phyloP scores from a whole-genome alignment of 2,888 invertebrate genomes.

The Patella pellucida region DNA sequence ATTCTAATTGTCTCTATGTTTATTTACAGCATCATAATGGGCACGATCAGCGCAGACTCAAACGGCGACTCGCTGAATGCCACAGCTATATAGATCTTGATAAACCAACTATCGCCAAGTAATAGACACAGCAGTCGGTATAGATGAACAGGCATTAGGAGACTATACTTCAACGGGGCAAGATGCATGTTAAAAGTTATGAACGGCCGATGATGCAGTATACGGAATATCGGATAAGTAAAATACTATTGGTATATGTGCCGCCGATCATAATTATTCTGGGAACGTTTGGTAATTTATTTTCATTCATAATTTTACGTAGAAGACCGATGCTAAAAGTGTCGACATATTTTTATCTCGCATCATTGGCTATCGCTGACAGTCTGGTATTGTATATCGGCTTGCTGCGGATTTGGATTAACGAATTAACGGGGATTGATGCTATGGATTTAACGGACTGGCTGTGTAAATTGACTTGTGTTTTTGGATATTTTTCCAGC shows the following conservation, averaged over 20 bases:
- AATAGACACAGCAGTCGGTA: constrained; percentile 20
- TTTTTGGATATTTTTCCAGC: constrained; percentile 61
- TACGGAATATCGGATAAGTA: constrained; percentile 49
- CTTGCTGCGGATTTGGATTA: constrained; percentile 63
- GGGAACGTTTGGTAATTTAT: constrained; percentile 67
- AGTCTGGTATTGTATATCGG: constrained; percentile 66
- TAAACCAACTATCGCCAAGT: constrained; percentile 19
- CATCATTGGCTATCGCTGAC: constrained; percentile 65
- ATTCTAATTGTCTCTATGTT: too few relatives aligned
- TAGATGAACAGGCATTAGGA: constrained; percentile 21
- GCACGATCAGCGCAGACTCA: background rate
- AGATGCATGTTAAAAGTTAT: constrained; percentile 29
- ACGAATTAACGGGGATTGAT: constrained; percentile 57
- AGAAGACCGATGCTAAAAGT: constrained; percentile 63
- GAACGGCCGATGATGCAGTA: constrained; percentile 34
- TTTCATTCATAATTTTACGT: constrained; percentile 64
- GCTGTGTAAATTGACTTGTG: constrained; percentile 61
- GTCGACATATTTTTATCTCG: constrained; percentile 67
- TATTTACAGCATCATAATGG: background rate
- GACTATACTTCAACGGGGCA: constrained; percentile 18
- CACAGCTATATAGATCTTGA: constrained; percentile 23
- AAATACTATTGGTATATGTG: constrained; percentile 55
- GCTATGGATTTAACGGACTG: constrained; percentile 53
- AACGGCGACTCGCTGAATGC: constrained; percentile 13
- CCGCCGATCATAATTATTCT: constrained; percentile 64